These are phyloP conservation scores for Pogonus chalceus DNA, from an alignment of 1,140 invertebrate genomes.

Conservation along the genomic window DNA sequence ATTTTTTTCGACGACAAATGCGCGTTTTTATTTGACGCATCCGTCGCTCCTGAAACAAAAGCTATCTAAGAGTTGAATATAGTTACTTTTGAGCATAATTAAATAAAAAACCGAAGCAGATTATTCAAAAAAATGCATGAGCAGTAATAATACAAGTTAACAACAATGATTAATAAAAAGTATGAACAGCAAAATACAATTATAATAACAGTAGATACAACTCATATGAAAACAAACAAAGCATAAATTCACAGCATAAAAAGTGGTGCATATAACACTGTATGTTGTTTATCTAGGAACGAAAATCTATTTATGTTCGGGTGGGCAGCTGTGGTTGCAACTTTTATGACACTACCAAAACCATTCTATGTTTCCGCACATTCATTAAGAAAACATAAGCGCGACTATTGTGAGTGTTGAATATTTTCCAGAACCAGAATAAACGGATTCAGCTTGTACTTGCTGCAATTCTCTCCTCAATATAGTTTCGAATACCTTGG, in stretches of 20 bases:
- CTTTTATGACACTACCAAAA: background rate
- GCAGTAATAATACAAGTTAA: too few species aligned
- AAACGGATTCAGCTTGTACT: slow-evolving; percentile 1
- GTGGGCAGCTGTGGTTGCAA: background rate
- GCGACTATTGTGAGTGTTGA: slow-evolving; percentile 1
- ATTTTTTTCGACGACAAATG: too few species aligned
- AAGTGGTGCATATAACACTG: background rate
- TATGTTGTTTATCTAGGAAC: background rate
- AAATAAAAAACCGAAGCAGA: too few species aligned
- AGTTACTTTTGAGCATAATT: too few species aligned
- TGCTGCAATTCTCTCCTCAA: too few species aligned
- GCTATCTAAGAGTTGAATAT: too few species aligned
- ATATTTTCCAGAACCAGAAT: background rate
- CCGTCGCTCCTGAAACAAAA: too few species aligned
- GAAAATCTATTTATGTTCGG: background rate
- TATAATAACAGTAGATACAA: too few species aligned
- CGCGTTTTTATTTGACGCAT: too few species aligned
- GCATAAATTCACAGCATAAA: background rate
- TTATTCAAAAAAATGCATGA: too few species aligned
- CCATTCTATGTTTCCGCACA: background rate
- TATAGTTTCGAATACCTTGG: too few species aligned
- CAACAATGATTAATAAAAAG: background rate
- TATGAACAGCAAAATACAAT: background rate
- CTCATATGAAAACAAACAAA: background rate
- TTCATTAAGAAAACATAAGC: slow-evolving; percentile 6